Conservation (phyloP, 2,797 vertebrate genomes). For the Pipistrellus nathusii region DNA sequence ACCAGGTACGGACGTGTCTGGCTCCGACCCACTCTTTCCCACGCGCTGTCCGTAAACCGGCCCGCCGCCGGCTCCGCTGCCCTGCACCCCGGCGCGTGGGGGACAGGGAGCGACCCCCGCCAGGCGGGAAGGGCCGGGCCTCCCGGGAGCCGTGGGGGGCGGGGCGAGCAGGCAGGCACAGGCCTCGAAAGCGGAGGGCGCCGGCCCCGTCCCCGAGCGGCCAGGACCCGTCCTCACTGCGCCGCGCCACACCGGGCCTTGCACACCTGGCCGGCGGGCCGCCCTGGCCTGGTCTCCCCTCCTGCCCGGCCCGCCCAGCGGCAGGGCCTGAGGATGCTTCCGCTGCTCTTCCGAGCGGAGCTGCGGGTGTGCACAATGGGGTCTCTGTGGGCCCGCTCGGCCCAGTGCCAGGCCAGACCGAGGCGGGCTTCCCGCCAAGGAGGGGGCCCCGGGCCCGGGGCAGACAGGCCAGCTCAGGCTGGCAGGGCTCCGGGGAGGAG, state of each 20-base stretch:
- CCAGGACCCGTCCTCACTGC: accelerated
- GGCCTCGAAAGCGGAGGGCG: not conserved
- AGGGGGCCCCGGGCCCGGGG: conserved; percentile 5
- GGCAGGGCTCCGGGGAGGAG: not conserved
- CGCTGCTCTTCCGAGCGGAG: conserved; percentile 92
- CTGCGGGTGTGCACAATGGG: conserved; percentile 92
- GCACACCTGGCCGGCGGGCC: not conserved
- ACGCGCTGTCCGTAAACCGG: not conserved
- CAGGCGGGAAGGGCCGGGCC: not conserved
- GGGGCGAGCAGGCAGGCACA: accelerated
- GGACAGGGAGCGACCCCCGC: no score
- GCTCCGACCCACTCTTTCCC: accelerated
- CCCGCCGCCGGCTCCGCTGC: accelerated
- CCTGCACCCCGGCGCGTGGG: not conserved
- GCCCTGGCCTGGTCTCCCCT: not conserved
- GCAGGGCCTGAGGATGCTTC: conserved; percentile 79
- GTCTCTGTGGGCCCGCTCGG: conserved; percentile 92
- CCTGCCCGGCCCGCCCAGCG: not conserved
- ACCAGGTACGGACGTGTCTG: accelerated
- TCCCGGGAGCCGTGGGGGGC: not conserved
- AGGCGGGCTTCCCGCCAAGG: conserved; percentile 90
- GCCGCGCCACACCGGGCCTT: accelerated
- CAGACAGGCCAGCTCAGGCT: not conserved
- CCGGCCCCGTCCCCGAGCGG: accelerated
- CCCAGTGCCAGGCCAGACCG: conserved; percentile 91